Evolutionary conservation across 2,888 invertebrate species (phyloP), one percentile per base, ranked within the genome.

Genomic region (Cylindroiulus punctatus): DNA sequence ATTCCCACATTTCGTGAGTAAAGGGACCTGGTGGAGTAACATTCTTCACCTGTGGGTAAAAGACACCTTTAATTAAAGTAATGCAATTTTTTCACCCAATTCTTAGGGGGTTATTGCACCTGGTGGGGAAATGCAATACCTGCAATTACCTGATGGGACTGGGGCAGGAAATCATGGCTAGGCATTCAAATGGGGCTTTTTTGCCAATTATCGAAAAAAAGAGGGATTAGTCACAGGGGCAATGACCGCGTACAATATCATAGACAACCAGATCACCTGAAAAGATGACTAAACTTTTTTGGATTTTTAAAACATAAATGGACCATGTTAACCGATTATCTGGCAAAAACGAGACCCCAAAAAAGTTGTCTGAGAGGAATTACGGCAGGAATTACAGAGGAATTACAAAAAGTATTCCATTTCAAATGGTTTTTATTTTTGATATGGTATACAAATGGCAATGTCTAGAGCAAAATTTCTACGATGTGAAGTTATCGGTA

Each of bases 61-160:
- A 76, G 76, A 30, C 30, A 76, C 76, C 76, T 76, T 76, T 76
- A 30, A 76, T 76, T 26, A 30, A 30, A 30, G 30, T 76, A 30
- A 76, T 76, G 76, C 76, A 76, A 10, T 76, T 76, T 52, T 47
- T 10, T 1, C 76, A 12, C 76, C 76, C 14, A 26, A 76, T 76
- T 76, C 76, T 8, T 76, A 26, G 30, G 76, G 30, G 76, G 76
- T 76, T 76, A 30, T 76, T 76, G 76, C 30, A 76, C 76, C 76
- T 30, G 26, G 26, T 76, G 76, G 76, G 52, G 22, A 30, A 76
- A 76, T 12, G 26, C 76, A 4, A 76, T 26, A 76, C 76, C 76
- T 76, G 76, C 76, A 30, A 76, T 76, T 76, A 76, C 30, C 30
- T 4, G 3, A 2, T 22, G 26, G 26, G 76, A 76, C 76, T 76